Evolutionary conservation across 2,113 vertebrate species (phyloP).

Genomic region (Perognathus longimembris): DNA sequence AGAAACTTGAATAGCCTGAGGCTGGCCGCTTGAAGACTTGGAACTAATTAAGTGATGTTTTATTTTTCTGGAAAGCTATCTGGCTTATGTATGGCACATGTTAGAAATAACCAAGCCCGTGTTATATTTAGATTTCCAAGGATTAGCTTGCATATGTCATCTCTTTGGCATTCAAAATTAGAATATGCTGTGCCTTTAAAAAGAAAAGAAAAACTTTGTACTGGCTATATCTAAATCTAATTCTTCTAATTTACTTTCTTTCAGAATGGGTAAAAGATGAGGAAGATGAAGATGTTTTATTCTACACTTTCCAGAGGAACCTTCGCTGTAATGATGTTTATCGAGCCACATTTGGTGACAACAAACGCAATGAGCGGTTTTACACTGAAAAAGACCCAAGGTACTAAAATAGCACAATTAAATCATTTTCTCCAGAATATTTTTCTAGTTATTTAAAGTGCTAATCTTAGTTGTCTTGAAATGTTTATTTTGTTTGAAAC

Average conservation of each 20-base stretch:
- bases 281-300: constrained; percentile 86
- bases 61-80: not conserved
- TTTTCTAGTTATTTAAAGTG: not conserved
- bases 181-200: not conserved
- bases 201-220: not conserved
- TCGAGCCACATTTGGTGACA: constrained; percentile 88
- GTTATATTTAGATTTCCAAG: constrained; percentile 15
- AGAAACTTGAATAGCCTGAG: constrained; percentile 9
- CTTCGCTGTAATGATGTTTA: constrained; percentile 91
- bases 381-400: constrained; percentile 93
- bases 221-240: not conserved
- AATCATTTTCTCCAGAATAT: not conserved
- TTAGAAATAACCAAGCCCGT: not conserved
- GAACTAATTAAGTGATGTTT: not conserved
- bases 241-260: constrained; percentile 64
- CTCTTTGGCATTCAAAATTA: not conserved
- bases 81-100: not conserved
- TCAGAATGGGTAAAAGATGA: constrained; percentile 95
- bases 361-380: constrained; percentile 86
- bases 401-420: constrained; percentile 84
- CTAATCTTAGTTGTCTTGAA: not conserved
- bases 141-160: not conserved
- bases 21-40: constrained; percentile 11
- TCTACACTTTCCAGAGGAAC: constrained; percentile 92
- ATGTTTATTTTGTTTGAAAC: constrained; percentile 32